Evolutionary conservation across 1,140 invertebrate species (phyloP).

Genomic region (Drosophila mayri): DNA sequence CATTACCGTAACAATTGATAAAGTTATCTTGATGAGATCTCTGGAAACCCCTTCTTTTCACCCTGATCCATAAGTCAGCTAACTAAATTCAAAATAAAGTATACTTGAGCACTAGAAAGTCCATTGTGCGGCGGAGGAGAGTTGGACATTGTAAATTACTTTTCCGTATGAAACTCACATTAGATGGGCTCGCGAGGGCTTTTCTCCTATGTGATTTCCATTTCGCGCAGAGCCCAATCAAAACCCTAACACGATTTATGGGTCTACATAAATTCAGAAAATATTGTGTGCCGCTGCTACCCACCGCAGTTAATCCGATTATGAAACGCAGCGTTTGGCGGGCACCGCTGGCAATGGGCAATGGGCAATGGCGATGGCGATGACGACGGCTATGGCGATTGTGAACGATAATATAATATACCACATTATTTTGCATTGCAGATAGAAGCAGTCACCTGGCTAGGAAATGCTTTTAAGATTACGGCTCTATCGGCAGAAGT

Average conservation of each 20-base stretch:
- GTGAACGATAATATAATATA: conserved; percentile 48
- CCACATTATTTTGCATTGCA: conserved; percentile 52
- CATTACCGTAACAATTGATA: not conserved
- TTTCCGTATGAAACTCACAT: conserved; percentile 56
- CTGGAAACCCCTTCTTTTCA: not conserved
- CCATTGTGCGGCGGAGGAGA: conserved; percentile 6
- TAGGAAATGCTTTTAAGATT: conserved; percentile 29
- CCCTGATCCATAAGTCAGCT: conserved; percentile 4
- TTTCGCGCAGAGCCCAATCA: conserved; percentile 57
- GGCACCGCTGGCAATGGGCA: not conserved
- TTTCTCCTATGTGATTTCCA: conserved; percentile 50
- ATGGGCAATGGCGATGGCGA: not conserved
- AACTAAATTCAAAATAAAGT: conserved; percentile 27
- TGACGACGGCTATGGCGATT: conserved; percentile 32
- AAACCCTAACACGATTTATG: conserved; percentile 73
- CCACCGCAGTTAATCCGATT: conserved; percentile 82
- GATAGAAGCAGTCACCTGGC: conserved; percentile 29
- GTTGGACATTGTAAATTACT: conserved; percentile 32
- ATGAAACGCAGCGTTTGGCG: conserved; percentile 59
- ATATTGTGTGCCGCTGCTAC: conserved; percentile 68
- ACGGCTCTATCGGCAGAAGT: conserved; percentile 21
- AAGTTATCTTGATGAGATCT: conserved; percentile 2
- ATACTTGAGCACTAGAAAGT: conserved; percentile 25
- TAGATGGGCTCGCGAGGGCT: conserved; percentile 37
- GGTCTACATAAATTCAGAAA: conserved; percentile 75